Percentiles rank a stretch among this genome's conserved stretches.
Conservation (phyloP, 2,797 vertebrate genomes). For the Pseudochirops cupreus region DNA sequence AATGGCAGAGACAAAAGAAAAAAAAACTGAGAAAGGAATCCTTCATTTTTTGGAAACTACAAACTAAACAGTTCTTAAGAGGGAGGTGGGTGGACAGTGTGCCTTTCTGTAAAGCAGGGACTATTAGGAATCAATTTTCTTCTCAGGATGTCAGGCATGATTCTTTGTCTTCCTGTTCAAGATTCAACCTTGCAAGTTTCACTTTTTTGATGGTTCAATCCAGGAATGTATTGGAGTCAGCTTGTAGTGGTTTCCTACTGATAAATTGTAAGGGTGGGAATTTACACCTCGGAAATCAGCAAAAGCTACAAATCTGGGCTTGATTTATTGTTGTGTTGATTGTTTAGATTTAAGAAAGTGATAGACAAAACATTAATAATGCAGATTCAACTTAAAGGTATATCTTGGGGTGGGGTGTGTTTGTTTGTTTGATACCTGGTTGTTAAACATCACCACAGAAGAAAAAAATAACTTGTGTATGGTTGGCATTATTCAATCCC, state of each 20-base stretch:
- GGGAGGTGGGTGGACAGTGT: not conserved
- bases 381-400: not conserved
- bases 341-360: not conserved
- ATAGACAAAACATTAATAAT: not conserved
- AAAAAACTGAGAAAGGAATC: slow-evolving; percentile 12
- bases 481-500: slow-evolving; percentile 44
- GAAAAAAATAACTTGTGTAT: slow-evolving; percentile 51
- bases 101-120: not conserved
- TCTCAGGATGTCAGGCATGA: slow-evolving; percentile 50
- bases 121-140: slow-evolving; percentile 50
- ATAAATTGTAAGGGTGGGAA: not conserved
- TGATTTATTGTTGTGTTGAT: not conserved
- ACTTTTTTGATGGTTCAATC: slow-evolving; percentile 55
- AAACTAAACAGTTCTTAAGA: slow-evolving; percentile 23
- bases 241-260: not conserved
- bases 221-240: not conserved
- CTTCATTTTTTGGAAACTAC: slow-evolving; percentile 10
- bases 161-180: slow-evolving; percentile 60
- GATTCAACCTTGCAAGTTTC: slow-evolving; percentile 46
- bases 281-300: not conserved
- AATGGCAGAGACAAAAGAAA: not conserved
- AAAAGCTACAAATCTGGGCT: not conserved
- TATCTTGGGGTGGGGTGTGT: not conserved
- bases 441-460: not conserved
- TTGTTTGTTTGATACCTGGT: not conserved